Conservation (phyloP, 2,797 vertebrate species). For the Paedocypris micromegethes region DNA sequence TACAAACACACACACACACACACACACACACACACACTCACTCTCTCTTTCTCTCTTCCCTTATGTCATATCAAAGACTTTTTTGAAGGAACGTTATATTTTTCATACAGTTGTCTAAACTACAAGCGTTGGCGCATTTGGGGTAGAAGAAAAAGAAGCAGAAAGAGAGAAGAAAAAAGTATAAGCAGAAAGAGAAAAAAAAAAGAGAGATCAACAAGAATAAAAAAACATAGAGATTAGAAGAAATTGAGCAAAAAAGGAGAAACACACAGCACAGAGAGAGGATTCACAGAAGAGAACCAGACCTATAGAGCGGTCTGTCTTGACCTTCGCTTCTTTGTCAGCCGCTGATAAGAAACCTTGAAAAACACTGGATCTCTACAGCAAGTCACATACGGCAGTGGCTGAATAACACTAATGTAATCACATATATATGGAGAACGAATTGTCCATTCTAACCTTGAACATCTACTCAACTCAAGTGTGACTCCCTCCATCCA, state of each 20-base stretch:
- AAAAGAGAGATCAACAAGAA: slow-evolving; percentile 30
- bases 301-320: too few species aligned
- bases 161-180: slow-evolving; percentile 13
- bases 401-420: too few species aligned
- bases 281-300: too few species aligned
- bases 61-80: slow-evolving; percentile 36
- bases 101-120: slow-evolving; percentile 42
- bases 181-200: background rate
- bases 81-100: slow-evolving; percentile 28
- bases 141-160: slow-evolving; percentile 1
- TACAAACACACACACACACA: slow-evolving; percentile 9
- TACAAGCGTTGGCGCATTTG: slow-evolving; percentile 25
- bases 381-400: too few species aligned
- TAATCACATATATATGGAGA: too few species aligned
- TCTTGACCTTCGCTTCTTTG: too few species aligned
- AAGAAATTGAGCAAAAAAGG: too few species aligned
- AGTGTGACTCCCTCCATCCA: background rate
- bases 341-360: too few species aligned
- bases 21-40: slow-evolving; percentile 7
- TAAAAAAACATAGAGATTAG: slow-evolving; percentile 24
- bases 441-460: too few species aligned
- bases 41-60: slow-evolving; percentile 26
- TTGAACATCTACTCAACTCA: background rate
- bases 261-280: too few species aligned
- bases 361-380: too few species aligned